phyloP scores from a whole-genome alignment of 2,888 invertebrate genomes.

The Julus scanicus region DNA sequence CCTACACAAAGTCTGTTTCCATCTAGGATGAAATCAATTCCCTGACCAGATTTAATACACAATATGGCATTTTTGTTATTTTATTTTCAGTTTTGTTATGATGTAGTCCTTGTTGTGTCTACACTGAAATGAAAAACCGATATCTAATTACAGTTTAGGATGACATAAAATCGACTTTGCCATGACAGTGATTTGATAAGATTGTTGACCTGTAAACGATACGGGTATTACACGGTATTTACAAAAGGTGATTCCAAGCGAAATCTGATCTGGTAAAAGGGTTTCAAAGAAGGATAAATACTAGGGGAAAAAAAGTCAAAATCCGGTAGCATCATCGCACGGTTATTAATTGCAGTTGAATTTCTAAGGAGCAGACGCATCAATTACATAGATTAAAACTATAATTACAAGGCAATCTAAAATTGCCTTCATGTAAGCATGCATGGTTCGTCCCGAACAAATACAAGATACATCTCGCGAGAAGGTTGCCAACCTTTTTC shows the following conservation, averaged over 20 bases:
- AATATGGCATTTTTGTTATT: too few relatives aligned
- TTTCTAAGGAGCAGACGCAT: slow-evolving; percentile 11
- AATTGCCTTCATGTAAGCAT: slow-evolving; percentile 7
- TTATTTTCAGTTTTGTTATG: not conserved
- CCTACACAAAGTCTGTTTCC: too few relatives aligned
- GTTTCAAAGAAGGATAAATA: not conserved
- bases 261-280: not conserved
- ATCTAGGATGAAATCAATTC: too few relatives aligned
- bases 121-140: not conserved
- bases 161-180: not conserved
- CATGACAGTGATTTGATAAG: not conserved
- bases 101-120: not conserved
- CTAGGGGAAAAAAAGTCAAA: not conserved
- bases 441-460: not conserved
- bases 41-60: not conserved
- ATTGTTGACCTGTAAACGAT: slow-evolving; percentile 24
- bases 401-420: not conserved
- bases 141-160: not conserved
- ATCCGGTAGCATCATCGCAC: not conserved
- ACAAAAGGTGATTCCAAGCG: not conserved
- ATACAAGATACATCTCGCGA: not conserved
- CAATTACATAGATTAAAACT: slow-evolving; percentile 13
- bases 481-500: slow-evolving; percentile 12
- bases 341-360: not conserved
- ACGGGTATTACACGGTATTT: not conserved